Evolutionary conservation across 2,113 vertebrate species (phyloP).

Genomic region (Pelodiscus sinensis): DNA sequence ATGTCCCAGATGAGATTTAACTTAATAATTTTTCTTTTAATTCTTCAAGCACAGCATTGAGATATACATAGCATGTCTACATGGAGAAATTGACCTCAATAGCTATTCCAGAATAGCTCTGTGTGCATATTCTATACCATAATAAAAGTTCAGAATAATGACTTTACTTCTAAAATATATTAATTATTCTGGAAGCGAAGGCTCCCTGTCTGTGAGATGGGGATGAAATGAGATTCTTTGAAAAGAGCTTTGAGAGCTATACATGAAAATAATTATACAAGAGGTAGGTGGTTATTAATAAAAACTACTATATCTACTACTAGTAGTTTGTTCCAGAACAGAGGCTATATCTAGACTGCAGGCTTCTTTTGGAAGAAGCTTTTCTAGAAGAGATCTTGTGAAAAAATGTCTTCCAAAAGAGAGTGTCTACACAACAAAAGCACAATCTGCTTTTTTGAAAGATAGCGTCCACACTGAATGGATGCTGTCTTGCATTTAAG

Average conservation of each 20-base stretch:
- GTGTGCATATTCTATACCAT: accelerated
- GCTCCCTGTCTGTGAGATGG: not conserved
- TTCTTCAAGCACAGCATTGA: not conserved
- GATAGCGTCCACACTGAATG: no score
- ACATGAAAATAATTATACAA: not conserved
- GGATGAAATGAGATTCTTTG: not conserved
- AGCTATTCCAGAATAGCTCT: accelerated
- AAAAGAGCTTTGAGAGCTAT: not conserved
- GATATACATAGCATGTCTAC: not conserved
- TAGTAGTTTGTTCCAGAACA: not conserved
- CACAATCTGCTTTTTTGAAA: no score
- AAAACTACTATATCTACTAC: not conserved
- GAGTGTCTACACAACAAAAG: no score
- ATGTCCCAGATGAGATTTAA: not conserved
- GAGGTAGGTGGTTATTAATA: not conserved
- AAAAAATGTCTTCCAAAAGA: no score
- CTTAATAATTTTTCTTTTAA: not conserved
- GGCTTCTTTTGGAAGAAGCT: no score
- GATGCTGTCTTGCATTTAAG: no score
- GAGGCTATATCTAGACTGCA: no score
- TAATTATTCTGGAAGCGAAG: not conserved
- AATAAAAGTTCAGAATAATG: not conserved
- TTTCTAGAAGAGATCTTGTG: no score
- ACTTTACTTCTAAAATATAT: not conserved
- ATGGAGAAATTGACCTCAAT: not conserved